Percentiles rank a stretch among this genome's conserved stretches.
These are phyloP conservation scores for Erinaceus europaeus DNA, from an alignment of 2,113 vertebrate genomes.

Conservation along the genomic window DNA sequence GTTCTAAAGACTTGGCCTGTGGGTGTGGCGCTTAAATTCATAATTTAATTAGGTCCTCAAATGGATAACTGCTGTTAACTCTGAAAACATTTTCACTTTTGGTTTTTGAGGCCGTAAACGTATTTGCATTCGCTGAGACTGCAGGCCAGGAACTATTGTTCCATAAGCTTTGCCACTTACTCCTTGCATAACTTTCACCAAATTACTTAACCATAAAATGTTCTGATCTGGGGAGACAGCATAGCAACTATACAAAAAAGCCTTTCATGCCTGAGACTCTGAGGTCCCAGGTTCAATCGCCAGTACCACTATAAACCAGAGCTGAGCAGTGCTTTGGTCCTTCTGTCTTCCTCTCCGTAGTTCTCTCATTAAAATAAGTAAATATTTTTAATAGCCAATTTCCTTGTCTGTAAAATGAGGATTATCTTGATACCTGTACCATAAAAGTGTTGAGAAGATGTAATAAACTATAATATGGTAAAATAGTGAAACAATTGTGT, in stretches of 20 bases:
- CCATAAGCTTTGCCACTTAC: not conserved
- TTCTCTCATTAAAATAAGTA: too few species aligned
- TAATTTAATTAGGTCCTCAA: conserved; percentile 35
- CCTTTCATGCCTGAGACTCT: too few species aligned
- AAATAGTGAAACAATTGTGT: not conserved
- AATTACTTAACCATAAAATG: not conserved
- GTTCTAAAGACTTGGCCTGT: conserved; percentile 42
- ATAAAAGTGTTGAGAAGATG: not conserved
- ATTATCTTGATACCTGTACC: too few species aligned
- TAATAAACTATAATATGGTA: not conserved
- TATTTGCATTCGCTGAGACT: not conserved
- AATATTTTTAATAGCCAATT: not conserved
- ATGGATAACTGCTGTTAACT: not conserved
- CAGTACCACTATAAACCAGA: too few species aligned
- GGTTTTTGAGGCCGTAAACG: not conserved
- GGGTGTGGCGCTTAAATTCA: not conserved
- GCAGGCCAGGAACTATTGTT: too few species aligned
- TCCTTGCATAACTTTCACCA: not conserved
- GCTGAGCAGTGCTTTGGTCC: too few species aligned
- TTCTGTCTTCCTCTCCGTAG: too few species aligned
- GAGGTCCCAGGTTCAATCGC: too few species aligned
- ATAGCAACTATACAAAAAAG: too few species aligned
- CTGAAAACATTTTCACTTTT: not conserved
- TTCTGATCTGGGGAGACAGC: too few species aligned
- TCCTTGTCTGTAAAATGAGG: too few species aligned